Evolutionary conservation across 2,888 invertebrate genomes (phyloP).

Genomic region (Athalia rosae): DNA sequence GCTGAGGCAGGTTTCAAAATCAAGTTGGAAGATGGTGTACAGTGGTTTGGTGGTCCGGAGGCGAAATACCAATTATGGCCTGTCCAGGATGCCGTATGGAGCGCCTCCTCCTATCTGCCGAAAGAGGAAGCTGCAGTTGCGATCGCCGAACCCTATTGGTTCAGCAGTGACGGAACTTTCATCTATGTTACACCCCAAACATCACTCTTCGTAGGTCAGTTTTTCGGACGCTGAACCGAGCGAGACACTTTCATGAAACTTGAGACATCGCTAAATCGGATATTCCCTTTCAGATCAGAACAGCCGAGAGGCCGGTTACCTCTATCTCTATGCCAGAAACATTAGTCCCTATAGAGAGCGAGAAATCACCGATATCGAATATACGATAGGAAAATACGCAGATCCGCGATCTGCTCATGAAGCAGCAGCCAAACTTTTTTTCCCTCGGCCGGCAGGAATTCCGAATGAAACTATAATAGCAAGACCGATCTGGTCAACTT

Average conservation of each 20-base stretch:
- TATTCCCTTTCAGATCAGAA: conserved; percentile 75
- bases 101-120: conserved; percentile 77
- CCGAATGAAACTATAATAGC: conserved; percentile 77
- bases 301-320: conserved; percentile 66
- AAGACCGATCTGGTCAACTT: conserved; percentile 82
- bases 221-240: conserved; percentile 79
- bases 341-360: conserved; percentile 20
- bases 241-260: conserved; percentile 74
- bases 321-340: conserved; percentile 75
- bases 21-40: conserved; percentile 56
- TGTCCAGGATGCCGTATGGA: conserved; percentile 75
- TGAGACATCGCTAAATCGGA: conserved; percentile 58
- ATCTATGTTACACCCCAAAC: conserved; percentile 79
- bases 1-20: too few species aligned
- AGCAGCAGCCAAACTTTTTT: conserved; percentile 77
- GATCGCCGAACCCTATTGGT: conserved; percentile 80
- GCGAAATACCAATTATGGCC: conserved; percentile 79
- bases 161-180: conserved; percentile 80
- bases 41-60: conserved; percentile 82
- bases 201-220: conserved; percentile 82
- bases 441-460: conserved; percentile 77
- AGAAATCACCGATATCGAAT: conserved; percentile 70
- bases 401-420: conserved; percentile 78
- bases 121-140: conserved; percentile 78
- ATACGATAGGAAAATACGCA: conserved; percentile 78